phyloP scores from a whole-genome alignment of 2,888 invertebrate species.

The Gandaritis pyraliata region DNA sequence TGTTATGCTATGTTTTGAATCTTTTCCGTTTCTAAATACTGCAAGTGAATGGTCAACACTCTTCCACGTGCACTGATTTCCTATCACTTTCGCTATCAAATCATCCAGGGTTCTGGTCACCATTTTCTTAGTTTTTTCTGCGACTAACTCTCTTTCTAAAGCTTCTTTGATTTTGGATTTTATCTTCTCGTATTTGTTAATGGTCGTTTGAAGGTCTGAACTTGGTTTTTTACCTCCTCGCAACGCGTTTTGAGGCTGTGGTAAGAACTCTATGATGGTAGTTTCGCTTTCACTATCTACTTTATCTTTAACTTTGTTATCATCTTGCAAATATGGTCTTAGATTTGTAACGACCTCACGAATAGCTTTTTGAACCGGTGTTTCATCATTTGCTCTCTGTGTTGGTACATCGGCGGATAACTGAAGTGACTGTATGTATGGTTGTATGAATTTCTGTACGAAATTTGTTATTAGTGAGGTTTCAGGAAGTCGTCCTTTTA shows the following conservation, averaged over 20 bases:
- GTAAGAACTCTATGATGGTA: slow-evolving; percentile 60
- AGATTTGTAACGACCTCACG: slow-evolving; percentile 53
- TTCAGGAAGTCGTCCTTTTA: slow-evolving; percentile 40
- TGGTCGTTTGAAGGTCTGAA: slow-evolving; percentile 42
- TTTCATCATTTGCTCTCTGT: slow-evolving; percentile 23
- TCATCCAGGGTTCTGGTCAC: slow-evolving; percentile 60
- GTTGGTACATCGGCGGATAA: background rate
- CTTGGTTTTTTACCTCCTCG: slow-evolving; percentile 5
- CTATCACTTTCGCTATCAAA: slow-evolving; percentile 55
- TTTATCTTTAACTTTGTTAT: slow-evolving; percentile 44
- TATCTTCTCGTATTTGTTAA: slow-evolving; percentile 59
- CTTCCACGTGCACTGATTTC: slow-evolving; percentile 51
- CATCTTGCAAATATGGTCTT: slow-evolving; percentile 56
- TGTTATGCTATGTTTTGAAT: slow-evolving; percentile 27
- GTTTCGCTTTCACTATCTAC: slow-evolving; percentile 56
- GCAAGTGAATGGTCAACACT: slow-evolving; percentile 5
- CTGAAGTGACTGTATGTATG: slow-evolving; percentile 43
- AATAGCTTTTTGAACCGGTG: slow-evolving; percentile 49
- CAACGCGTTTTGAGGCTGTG: slow-evolving; percentile 28
- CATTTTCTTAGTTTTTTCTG: slow-evolving; percentile 53
- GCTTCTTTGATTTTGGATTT: slow-evolving; percentile 53
- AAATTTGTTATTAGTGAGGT: slow-evolving; percentile 38
- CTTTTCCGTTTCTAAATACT: slow-evolving; percentile 15
- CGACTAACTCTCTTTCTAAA: slow-evolving; percentile 56
- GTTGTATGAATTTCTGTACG: slow-evolving; percentile 50